phyloP scores from a whole-genome alignment of 1,140 invertebrate species.

The Agrilus planipennis region DNA sequence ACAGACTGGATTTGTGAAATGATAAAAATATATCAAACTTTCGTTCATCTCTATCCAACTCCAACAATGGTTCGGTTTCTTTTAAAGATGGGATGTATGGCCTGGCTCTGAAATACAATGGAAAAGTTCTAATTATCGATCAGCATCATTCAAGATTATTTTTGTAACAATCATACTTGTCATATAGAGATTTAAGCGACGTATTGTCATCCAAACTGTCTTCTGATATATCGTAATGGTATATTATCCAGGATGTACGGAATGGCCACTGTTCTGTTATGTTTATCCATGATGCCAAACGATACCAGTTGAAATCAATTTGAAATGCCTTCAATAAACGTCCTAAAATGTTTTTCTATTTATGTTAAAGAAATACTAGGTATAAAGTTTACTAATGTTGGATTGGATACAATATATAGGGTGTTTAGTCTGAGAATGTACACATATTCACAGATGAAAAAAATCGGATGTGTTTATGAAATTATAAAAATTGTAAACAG shows the following conservation, averaged over 20 bases:
- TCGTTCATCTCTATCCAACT: slow-evolving; percentile 85
- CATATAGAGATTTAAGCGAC: slow-evolving; percentile 79
- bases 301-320: slow-evolving; percentile 98
- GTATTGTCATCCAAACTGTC: slow-evolving; percentile 75
- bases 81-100: slow-evolving; percentile 71
- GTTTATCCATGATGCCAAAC: slow-evolving; percentile 93
- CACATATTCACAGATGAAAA: too few relatives aligned
- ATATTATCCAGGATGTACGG: slow-evolving; percentile 91
- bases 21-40: slow-evolving; percentile 89
- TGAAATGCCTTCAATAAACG: slow-evolving; percentile 94
- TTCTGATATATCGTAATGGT: slow-evolving; percentile 83
- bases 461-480: too few relatives aligned
- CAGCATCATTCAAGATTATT: neutral
- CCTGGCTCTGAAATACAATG: slow-evolving; percentile 49
- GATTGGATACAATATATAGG: too few relatives aligned
- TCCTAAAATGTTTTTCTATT: slow-evolving; percentile 40
- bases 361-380: neutral
- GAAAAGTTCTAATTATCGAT: neutral
- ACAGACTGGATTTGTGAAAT: slow-evolving; percentile 68
- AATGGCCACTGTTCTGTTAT: slow-evolving; percentile 99
- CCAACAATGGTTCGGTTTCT: slow-evolving; percentile 78
- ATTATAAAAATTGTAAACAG: too few relatives aligned
- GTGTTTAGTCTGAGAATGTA: too few relatives aligned
- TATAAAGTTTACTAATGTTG: too few relatives aligned
- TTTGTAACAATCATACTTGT: slow-evolving; percentile 56